Percentiles rank a stretch among this genome's conserved stretches.
phyloP scores from a whole-genome alignment of 2,888 invertebrate species.

The Drosophila pegasa region DNA sequence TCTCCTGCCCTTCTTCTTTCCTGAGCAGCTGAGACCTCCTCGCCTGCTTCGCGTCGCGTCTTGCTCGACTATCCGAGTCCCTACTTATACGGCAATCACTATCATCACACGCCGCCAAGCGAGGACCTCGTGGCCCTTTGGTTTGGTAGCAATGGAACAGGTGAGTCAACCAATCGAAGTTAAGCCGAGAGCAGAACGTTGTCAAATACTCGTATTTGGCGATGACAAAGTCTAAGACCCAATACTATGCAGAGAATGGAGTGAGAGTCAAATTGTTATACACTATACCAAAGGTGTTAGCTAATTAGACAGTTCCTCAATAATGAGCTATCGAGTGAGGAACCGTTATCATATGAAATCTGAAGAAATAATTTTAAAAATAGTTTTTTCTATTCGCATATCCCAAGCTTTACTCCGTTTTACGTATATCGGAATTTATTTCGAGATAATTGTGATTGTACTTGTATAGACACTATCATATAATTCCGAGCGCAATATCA shows the following conservation, averaged over 20 bases:
- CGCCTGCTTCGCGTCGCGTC: slow-evolving; percentile 85
- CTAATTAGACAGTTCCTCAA: too few relatives aligned
- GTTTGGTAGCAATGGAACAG: slow-evolving; percentile 89
- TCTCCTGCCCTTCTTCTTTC: background rate
- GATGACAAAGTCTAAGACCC: slow-evolving; percentile 16
- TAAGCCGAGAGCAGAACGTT: slow-evolving; percentile 63
- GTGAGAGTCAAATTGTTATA: background rate
- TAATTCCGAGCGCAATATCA: too few relatives aligned
- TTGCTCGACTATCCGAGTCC: slow-evolving; percentile 85
- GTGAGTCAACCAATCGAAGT: slow-evolving; percentile 84
- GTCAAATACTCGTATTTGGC: slow-evolving; percentile 52
- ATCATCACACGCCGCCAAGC: slow-evolving; percentile 87
- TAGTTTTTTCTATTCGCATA: too few relatives aligned
- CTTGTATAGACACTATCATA: too few relatives aligned
- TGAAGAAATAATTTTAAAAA: too few relatives aligned
- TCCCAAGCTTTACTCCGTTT: too few relatives aligned
- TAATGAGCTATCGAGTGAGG: too few relatives aligned
- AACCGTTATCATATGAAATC: too few relatives aligned
- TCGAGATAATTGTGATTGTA: too few relatives aligned
- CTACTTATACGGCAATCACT: slow-evolving; percentile 85
- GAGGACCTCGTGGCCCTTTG: slow-evolving; percentile 91
- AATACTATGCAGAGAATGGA: background rate
- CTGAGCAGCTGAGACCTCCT: slow-evolving; percentile 83
- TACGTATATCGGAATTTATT: too few relatives aligned
- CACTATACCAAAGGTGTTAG: background rate